Conservation (phyloP, 2,113 vertebrate genomes). For the Siniperca knerii region DNA sequence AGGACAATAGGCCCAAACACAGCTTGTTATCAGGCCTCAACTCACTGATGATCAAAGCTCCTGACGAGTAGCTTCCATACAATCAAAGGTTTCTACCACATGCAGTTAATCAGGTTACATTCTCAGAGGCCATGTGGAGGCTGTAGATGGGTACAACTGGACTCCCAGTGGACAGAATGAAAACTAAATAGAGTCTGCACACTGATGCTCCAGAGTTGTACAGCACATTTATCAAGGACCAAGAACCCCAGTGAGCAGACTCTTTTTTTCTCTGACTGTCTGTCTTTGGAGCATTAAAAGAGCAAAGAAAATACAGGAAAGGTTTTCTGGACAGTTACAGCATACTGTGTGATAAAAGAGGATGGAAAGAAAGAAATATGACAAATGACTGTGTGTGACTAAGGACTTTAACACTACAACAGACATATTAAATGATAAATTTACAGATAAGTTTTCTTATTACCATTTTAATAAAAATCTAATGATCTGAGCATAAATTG, state of each 20-base stretch:
- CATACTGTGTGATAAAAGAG: not conserved
- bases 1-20: not conserved
- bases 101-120: not conserved
- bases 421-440: not conserved
- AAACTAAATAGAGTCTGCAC: constrained; percentile 16
- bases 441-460: not conserved
- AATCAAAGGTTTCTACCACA: not conserved
- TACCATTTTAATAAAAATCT: not conserved
- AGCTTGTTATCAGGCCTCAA: not conserved
- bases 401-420: not conserved
- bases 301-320: not conserved
- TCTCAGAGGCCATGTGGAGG: not conserved
- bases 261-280: constrained; percentile 20
- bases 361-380: not conserved
- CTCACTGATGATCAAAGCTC: not conserved
- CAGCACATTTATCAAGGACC: constrained; percentile 17
- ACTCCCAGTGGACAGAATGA: not conserved
- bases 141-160: too few relatives aligned
- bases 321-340: not conserved
- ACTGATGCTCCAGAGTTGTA: not conserved
- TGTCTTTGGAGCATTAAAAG: constrained; percentile 16
- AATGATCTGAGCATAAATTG: not conserved
- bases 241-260: not conserved
- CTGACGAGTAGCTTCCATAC: not conserved
- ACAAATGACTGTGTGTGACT: not conserved